Percentiles rank a stretch among this genome's conserved stretches.
phyloP scores from a whole-genome alignment of 2,797 vertebrate genomes.

The Pygocentrus nattereri region DNA sequence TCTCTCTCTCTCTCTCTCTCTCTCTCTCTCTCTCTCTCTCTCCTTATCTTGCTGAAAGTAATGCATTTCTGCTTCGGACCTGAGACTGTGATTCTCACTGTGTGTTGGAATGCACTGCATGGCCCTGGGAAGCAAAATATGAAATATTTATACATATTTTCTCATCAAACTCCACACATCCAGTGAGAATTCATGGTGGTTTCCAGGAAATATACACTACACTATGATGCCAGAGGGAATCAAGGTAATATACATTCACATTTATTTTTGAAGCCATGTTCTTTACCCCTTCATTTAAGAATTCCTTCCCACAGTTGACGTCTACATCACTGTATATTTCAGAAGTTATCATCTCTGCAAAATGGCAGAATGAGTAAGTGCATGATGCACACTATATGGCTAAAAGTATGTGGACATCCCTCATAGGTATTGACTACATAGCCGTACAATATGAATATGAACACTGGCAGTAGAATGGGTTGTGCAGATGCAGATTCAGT shows the following conservation, averaged over 20 bases:
- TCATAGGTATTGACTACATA: too few relatives aligned
- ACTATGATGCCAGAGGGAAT: not conserved
- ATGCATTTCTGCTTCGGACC: conserved; percentile 7
- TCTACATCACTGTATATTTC: not conserved
- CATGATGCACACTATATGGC: not conserved
- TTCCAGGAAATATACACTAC: not conserved
- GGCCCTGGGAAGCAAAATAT: conserved; percentile 44
- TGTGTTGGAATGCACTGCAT: conserved; percentile 26
- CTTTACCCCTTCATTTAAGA: not conserved
- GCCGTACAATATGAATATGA: too few relatives aligned
- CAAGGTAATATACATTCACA: conserved; percentile 10
- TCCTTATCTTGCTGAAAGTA: not conserved
- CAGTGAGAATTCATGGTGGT: conserved; percentile 9
- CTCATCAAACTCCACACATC: conserved; percentile 19
- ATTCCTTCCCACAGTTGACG: not conserved
- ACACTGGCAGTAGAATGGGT: too few relatives aligned
- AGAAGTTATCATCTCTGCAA: too few relatives aligned
- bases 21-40: not conserved
- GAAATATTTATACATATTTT: conserved; percentile 53
- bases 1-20: conserved; percentile 17
- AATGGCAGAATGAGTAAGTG: not conserved
- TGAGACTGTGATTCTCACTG: conserved; percentile 5
- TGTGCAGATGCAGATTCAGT: too few relatives aligned
- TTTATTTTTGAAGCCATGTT: not conserved
- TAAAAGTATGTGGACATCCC: too few relatives aligned